These are phyloP conservation scores for Hippocampus zosterae DNA, from an alignment of 2,113 vertebrate species.

Conservation along the genomic window DNA sequence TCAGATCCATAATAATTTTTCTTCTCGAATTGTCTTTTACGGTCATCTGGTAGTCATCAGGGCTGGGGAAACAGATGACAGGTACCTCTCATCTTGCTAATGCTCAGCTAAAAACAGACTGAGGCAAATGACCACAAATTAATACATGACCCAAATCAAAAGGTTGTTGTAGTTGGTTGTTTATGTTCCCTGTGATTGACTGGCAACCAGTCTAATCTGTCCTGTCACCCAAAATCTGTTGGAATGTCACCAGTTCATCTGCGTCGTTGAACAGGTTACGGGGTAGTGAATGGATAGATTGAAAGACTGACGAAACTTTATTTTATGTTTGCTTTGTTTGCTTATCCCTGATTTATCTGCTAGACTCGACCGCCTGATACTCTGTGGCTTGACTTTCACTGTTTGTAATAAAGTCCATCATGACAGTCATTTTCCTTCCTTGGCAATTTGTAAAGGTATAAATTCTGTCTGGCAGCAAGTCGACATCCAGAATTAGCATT, in stretches of 20 bases:
- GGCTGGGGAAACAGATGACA: slow-evolving; percentile 27
- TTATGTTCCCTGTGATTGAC: too few relatives aligned
- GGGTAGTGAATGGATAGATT: too few relatives aligned
- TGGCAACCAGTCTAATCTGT: neutral
- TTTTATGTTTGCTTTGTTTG: too few relatives aligned
- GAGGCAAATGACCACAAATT: neutral
- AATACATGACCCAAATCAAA: neutral
- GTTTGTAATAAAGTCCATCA: neutral
- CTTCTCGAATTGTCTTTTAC: slow-evolving; percentile 37
- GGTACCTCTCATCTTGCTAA: slow-evolving; percentile 39
- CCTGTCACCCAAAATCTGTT: neutral
- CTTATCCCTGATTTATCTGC: neutral
- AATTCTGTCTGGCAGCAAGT: neutral
- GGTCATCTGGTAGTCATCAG: slow-evolving; percentile 33
- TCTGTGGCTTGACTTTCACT: neutral
- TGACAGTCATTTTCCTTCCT: neutral
- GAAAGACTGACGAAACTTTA: too few relatives aligned
- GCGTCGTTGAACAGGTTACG: too few relatives aligned
- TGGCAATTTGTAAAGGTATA: neutral
- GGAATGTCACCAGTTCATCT: too few relatives aligned
- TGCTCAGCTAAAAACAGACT: slow-evolving; percentile 16
- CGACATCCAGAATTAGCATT: neutral
- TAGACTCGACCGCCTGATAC: neutral
- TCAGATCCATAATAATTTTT: slow-evolving; percentile 36
- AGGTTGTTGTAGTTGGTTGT: neutral